These are phyloP conservation scores for Pogona vitticeps DNA, from an alignment of 2,113 vertebrate genomes.

Conservation along the genomic window DNA sequence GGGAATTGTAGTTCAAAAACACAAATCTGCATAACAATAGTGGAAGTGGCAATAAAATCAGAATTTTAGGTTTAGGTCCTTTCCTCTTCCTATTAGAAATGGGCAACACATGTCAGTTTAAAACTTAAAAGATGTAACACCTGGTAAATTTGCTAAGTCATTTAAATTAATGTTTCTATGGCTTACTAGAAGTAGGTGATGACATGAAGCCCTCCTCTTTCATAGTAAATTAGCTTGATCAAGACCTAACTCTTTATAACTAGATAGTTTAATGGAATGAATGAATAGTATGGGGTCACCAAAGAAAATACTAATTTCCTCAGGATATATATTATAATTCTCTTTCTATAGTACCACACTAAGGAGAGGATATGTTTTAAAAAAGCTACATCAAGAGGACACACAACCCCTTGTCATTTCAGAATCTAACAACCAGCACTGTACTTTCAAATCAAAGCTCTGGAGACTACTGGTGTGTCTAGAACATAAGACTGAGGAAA, in stretches of 20 bases:
- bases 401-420: not conserved
- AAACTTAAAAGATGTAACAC: not conserved
- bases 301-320: not conserved
- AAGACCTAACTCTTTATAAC: not conserved
- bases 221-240: not conserved
- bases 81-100: not conserved
- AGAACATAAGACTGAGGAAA: not conserved
- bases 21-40: too few relatives aligned
- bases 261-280: not conserved
- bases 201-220: not conserved
- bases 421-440: not conserved
- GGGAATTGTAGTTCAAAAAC: too few relatives aligned
- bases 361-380: not conserved
- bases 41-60: not conserved
- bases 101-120: not conserved
- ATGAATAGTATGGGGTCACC: not conserved
- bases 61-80: too few relatives aligned
- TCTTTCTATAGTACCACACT: not conserved
- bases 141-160: not conserved
- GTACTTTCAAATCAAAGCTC: not conserved
- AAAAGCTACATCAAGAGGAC: not conserved
- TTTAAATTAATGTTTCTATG: not conserved
- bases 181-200: not conserved
- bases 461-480: not conserved
- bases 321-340: not conserved